Conservation (phyloP, 2,797 vertebrate species). For the Ctenosaura bakeri region DNA sequence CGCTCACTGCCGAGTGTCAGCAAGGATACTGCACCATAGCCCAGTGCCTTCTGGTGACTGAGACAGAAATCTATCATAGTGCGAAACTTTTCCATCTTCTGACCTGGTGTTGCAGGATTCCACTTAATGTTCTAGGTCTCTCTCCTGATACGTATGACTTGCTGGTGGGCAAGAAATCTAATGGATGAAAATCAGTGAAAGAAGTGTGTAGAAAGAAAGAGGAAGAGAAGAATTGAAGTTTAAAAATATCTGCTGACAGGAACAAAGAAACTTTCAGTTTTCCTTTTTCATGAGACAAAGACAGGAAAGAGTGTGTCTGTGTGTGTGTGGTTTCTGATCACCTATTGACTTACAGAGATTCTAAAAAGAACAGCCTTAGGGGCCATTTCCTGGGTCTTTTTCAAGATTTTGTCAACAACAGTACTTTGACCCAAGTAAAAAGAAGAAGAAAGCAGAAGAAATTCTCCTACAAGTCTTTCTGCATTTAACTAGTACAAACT, state of each 20-base stretch:
- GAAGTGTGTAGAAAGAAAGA: not conserved
- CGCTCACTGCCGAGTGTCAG: conserved; percentile 81
- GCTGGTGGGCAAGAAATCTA: not conserved
- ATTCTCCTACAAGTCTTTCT: too few species aligned
- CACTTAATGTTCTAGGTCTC: not conserved
- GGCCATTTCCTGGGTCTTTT: not conserved
- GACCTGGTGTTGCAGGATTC: too few species aligned
- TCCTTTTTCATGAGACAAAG: not conserved
- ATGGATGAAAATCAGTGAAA: not conserved
- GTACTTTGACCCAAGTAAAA: not conserved
- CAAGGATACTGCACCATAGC: conserved; percentile 79
- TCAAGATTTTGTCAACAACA: not conserved
- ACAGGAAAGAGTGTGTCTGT: not conserved
- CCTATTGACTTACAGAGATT: not conserved
- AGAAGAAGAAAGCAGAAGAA: not conserved
- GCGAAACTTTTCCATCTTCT: conserved; percentile 78
- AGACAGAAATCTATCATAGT: conserved; percentile 58
- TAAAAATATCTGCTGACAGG: not conserved
- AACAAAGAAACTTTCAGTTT: conserved; percentile 18
- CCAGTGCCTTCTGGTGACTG: conserved; percentile 64
- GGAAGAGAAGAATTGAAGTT: not conserved
- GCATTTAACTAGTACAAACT: not conserved
- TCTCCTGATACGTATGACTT: too few species aligned
- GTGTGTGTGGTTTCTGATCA: too few species aligned
- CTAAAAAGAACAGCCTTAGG: not conserved